These are phyloP conservation scores for Apteryx owenii DNA, from an alignment of 2,113 vertebrate species.

Conservation along the genomic window DNA sequence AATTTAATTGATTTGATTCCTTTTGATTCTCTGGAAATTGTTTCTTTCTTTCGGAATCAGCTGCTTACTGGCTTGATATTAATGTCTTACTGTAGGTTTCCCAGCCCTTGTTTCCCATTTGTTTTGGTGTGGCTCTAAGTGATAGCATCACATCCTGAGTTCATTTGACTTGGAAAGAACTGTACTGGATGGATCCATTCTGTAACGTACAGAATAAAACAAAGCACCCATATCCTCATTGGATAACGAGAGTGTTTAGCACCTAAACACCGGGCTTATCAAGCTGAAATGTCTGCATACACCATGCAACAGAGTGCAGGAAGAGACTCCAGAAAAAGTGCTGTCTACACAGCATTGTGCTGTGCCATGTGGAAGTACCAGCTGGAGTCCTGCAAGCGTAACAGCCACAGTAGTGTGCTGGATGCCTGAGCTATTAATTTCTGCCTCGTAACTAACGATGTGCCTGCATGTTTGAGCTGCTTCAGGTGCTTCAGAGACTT, in stretches of 20 bases:
- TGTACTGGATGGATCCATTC: background rate
- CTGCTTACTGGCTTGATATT: background rate
- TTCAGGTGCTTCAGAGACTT: background rate
- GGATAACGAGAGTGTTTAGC: background rate
- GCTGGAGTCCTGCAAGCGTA: background rate
- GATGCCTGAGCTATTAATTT: background rate
- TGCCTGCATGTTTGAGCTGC: accelerated
- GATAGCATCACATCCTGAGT: background rate
- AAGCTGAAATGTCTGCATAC: background rate
- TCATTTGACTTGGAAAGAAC: background rate
- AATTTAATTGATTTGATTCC: background rate
- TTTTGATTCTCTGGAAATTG: background rate
- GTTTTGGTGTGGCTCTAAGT: background rate
- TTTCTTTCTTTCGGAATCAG: background rate
- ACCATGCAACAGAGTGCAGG: background rate
- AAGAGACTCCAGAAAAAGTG: background rate
- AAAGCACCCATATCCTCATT: background rate
- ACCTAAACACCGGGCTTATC: background rate
- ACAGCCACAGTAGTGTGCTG: background rate
- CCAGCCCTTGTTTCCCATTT: background rate
- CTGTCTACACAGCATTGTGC: accelerated
- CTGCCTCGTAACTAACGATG: background rate
- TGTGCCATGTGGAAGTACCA: accelerated
- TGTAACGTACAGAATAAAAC: background rate
- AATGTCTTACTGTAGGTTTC: background rate